Evolutionary conservation across 2,888 invertebrate species (phyloP).

Genomic region (Epinotia brunnichana): DNA sequence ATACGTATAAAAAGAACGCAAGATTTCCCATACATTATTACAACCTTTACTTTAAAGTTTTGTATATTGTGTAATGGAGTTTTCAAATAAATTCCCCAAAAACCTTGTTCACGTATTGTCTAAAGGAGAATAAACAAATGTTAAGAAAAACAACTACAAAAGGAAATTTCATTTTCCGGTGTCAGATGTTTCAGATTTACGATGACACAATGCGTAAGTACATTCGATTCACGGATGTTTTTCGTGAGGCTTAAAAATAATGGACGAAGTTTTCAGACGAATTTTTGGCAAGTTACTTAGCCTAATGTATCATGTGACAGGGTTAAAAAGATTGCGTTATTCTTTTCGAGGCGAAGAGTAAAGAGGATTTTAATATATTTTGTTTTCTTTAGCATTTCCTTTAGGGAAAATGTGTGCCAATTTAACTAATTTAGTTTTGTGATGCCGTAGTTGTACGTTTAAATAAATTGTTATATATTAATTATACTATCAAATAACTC

Average conservation of each 20-base stretch:
- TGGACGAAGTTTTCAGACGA: constrained; percentile 24
- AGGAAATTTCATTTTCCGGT: constrained; percentile 1
- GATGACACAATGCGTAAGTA: constrained; percentile 2
- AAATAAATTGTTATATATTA: too few relatives aligned
- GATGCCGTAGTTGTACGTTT: too few relatives aligned
- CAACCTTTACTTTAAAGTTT: too few relatives aligned
- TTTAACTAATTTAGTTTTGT: background rate
- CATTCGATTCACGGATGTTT: constrained; percentile 18
- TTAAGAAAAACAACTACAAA: background rate
- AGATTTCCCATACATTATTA: too few relatives aligned
- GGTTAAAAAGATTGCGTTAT: constrained; percentile 30
- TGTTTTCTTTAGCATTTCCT: background rate
- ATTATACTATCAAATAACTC: too few relatives aligned
- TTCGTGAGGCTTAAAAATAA: constrained; percentile 31
- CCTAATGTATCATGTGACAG: constrained; percentile 12
- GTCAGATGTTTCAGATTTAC: constrained; percentile 18
- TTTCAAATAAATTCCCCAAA: too few relatives aligned
- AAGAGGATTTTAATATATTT: constrained; percentile 6
- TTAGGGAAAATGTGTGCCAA: background rate
- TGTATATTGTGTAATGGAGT: too few relatives aligned
- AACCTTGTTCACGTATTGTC: too few relatives aligned
- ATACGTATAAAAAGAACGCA: too few relatives aligned
- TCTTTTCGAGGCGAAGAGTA: constrained; percentile 1
- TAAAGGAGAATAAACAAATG: too few relatives aligned
- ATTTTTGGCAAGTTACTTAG: constrained; percentile 24